Evolutionary conservation across 1,140 invertebrate species (phyloP), one percentile per base, ranked within the genome.

Genomic region (Neuroterus valhalla): DNA sequence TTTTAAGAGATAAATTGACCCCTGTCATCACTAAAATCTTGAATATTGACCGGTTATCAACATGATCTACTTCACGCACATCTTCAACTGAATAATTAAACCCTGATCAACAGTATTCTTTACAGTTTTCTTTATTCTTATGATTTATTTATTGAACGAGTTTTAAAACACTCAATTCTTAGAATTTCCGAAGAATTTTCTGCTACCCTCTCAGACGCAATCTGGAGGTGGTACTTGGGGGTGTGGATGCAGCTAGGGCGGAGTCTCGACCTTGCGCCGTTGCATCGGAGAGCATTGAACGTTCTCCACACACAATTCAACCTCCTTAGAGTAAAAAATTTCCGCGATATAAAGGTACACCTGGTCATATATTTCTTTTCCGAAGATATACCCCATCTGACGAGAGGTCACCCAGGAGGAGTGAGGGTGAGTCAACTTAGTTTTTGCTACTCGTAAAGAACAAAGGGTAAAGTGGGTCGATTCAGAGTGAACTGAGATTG

Each of bases 401-500:
- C 46, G 74, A 52, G 62, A 26, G 46, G 66, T 78, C 70, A 66
- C 14, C 45, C 70, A 69, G 78, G 68, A 75, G 74, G 67, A 26
- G n/a, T 31, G 62, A 81, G 76, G 76, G 79, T 75, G 74, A 78
- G 74, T 78, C 76, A 67, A 76, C 72, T 71, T 71, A 46, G 71
- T 72, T 76, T 62, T 76, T 78, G 78, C 74, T 78, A 74, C 69
- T 66, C 66, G 38, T 45, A 73, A 67, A 73, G 71, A 55, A 71
- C 55, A 55, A 68, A 45, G 79, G 76, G 76, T 72, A 70, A 75
- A 76, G 73, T 70, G 77, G 79, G 76, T 81, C 76, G 79, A 81
- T 31, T 3, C 31, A 31, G 31, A 31, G 1, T 2, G 8, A 31
- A 38, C 10, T 38, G 31, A 0, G 31, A 1, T 10, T 38, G 6